Evolutionary conservation across 2,888 invertebrate genomes (phyloP), one percentile per base, ranked within the genome.

Genomic region (Pseudococcus viburni): DNA sequence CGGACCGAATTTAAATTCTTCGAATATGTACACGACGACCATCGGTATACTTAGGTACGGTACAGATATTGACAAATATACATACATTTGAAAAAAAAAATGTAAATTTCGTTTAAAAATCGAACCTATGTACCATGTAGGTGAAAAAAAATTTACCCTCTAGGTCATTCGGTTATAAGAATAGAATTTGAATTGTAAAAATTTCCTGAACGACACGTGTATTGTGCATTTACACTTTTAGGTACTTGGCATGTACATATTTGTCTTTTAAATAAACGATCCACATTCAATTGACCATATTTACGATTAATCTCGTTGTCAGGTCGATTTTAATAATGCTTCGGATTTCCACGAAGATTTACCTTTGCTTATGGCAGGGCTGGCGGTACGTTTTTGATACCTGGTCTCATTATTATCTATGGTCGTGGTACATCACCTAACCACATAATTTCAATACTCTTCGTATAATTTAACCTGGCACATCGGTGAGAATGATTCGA

Each of bases 1-100:
- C 73, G 73, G 33, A 17, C 33, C 73, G 73, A 73, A 73, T 73
- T 73, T 73, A 73, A 73, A 73, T 73, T 73, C 73, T 33, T 73
- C 33, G 33, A 73, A 73, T 73, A 73, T 15, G 17, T 17, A 15
- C 17, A 73, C 1, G 15, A 26, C 26, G 48, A 12, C 11, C 48
- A 9, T 11, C 4, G 5, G 17, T 68, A 22, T 68, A 68, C 64
- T n/a, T 22, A 39, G 6, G 39, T 39, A 39, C 42, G 0, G 26
- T 26, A 22, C 11, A 12, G 6, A 22, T 26, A 68, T 59, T n/a
- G 17, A 59, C 59, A 12, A n/a, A n/a, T 4, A 0, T 59, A n/a
- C 59, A 1, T 15, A 59, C 19, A 42, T 42, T 33, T 33, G 1
- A 15, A 59, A 9, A 39, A 73, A 73, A 73, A 17, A 73, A 73